These are phyloP conservation scores for Dinoponera quadriceps DNA, from an alignment of 1,140 invertebrate species.

Conservation along the genomic window DNA sequence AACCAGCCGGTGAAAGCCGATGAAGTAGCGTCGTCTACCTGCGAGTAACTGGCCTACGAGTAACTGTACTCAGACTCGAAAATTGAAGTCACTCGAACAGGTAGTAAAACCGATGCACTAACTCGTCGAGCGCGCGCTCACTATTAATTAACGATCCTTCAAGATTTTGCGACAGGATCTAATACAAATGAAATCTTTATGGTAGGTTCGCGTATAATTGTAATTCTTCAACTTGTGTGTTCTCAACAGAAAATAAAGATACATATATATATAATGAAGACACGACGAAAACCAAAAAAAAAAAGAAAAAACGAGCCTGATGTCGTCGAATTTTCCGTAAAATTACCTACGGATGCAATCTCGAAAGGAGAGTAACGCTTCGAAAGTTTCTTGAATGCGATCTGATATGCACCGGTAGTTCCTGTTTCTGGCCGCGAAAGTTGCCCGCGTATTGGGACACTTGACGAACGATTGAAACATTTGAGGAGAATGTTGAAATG, in stretches of 20 bases:
- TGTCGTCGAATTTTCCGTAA: too few species aligned
- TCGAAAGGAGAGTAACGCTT: background rate
- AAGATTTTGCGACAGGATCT: too few species aligned
- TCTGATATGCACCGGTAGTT: background rate
- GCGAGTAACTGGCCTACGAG: slow-evolving; percentile 19
- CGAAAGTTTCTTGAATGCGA: slow-evolving; percentile 14
- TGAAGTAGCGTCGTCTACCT: slow-evolving; percentile 37
- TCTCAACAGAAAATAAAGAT: too few species aligned
- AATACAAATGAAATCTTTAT: too few species aligned
- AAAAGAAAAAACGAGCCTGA: too few species aligned
- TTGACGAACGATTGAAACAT: background rate
- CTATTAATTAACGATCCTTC: background rate
- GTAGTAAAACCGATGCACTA: slow-evolving; percentile 11
- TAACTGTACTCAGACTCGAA: slow-evolving; percentile 64
- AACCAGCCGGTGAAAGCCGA: slow-evolving; percentile 75
- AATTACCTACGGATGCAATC: background rate
- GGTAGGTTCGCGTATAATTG: too few species aligned
- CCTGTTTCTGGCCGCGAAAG: slow-evolving; percentile 14
- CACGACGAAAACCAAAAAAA: too few species aligned
- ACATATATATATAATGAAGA: too few species aligned
- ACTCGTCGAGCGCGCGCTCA: background rate
- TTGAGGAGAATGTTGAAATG: background rate
- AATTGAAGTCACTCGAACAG: slow-evolving; percentile 10
- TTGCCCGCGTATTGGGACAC: background rate
- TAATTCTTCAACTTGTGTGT: too few species aligned